Evolutionary conservation across 1,140 invertebrate species (phyloP).

Genomic region (Palaemon carinicauda): DNA sequence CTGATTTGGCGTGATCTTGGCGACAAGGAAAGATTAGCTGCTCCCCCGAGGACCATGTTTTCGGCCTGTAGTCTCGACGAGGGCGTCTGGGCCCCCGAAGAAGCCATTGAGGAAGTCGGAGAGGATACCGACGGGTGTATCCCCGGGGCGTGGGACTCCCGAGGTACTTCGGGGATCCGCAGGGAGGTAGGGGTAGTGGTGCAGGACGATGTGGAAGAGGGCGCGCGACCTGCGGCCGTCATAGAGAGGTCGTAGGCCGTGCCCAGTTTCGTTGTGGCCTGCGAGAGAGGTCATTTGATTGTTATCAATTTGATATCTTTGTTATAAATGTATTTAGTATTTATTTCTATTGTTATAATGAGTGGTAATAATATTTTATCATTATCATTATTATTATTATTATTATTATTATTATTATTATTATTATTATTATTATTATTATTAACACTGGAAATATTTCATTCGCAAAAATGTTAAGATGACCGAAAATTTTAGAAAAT

Average conservation of each 20-base stretch:
- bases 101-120: not conserved
- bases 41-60: not conserved
- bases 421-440: too few species aligned
- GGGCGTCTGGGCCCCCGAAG: not conserved
- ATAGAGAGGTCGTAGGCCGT: conserved; percentile 42
- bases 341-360: too few species aligned
- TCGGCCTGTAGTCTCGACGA: not conserved
- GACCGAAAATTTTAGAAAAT: too few species aligned
- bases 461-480: too few species aligned
- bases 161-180: not conserved
- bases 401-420: too few species aligned
- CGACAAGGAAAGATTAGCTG: not conserved
- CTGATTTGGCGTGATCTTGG: not conserved
- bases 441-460: too few species aligned
- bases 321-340: too few species aligned
- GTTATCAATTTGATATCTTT: too few species aligned
- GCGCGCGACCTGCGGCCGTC: not conserved
- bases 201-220: not conserved
- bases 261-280: conserved; percentile 7
- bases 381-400: too few species aligned
- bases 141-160: not conserved
- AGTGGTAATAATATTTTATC: too few species aligned
- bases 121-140: not conserved
- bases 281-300: not conserved
- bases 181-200: not conserved